Evolutionary conservation across 2,888 invertebrate species (phyloP).

Genomic region (Dermolepida albohirtum): DNA sequence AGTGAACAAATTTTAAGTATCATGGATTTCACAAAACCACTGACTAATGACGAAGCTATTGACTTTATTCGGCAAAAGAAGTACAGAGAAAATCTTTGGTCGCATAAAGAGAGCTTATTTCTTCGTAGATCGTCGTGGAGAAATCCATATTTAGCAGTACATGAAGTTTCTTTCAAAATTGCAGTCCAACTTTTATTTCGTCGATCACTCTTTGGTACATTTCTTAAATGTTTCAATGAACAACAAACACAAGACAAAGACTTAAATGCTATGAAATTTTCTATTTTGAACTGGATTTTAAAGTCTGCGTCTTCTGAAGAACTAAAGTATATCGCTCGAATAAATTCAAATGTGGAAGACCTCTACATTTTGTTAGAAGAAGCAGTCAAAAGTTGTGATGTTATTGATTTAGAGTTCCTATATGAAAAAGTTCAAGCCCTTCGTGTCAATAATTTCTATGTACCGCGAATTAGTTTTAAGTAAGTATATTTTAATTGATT

Average conservation of each 20-base stretch:
- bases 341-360: conserved; percentile 54
- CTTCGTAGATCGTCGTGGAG: conserved; percentile 33
- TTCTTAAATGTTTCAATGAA: conserved; percentile 54
- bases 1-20: neutral
- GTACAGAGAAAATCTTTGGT: conserved; percentile 39
- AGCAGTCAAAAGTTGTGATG: conserved; percentile 51
- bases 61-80: conserved; percentile 22
- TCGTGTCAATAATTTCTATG: conserved; percentile 54
- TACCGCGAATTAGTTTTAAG: conserved; percentile 45
- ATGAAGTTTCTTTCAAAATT: conserved; percentile 49
- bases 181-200: conserved; percentile 50
- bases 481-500: neutral
- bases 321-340: conserved; percentile 47
- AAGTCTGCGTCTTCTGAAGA: conserved; percentile 49
- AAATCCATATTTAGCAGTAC: conserved; percentile 42
- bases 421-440: conserved; percentile 51
- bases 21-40: neutral
- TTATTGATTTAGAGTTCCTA: conserved; percentile 54
- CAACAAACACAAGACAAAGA: conserved; percentile 53
- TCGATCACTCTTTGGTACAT: conserved; percentile 56
- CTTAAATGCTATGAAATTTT: conserved; percentile 55
- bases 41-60: conserved; percentile 12
- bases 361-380: conserved; percentile 50
- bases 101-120: conserved; percentile 29
- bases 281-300: conserved; percentile 53